Percentiles rank a stretch among this genome's conserved stretches.
These are phyloP conservation scores for Electrophaes corylata DNA, from an alignment of 2,888 invertebrate species.

Conservation along the genomic window DNA sequence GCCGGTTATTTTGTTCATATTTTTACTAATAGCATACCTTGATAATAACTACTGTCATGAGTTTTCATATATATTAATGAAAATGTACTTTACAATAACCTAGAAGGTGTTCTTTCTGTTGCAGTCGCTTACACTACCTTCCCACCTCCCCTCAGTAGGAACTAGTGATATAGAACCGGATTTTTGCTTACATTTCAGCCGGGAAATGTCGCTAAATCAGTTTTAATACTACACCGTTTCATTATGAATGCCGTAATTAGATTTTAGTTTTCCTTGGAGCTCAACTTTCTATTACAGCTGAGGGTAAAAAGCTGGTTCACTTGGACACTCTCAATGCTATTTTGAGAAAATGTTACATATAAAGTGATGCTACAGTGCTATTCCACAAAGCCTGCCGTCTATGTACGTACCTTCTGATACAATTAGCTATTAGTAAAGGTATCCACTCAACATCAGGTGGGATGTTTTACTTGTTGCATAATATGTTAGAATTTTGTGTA, in stretches of 20 bases:
- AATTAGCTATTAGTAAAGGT: too few species aligned
- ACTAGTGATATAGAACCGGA: slow-evolving; percentile 5
- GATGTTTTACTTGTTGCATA: too few species aligned
- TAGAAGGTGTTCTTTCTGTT: background rate
- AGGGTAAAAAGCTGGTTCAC: background rate
- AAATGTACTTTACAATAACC: background rate
- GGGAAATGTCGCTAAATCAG: slow-evolving; percentile 12
- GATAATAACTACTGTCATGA: too few species aligned
- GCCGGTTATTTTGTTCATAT: too few species aligned
- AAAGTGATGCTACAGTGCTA: too few species aligned
- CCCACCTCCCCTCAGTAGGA: background rate
- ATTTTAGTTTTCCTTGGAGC: background rate
- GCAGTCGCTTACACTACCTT: slow-evolving; percentile 2
- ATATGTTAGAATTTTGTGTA: too few species aligned
- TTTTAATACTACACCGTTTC: slow-evolving; percentile 17
- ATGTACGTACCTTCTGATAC: too few species aligned
- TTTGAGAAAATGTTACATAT: too few species aligned
- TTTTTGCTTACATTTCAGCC: slow-evolving; percentile 23
- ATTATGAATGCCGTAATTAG: slow-evolving; percentile 11
- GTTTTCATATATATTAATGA: too few species aligned
- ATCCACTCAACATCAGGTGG: too few species aligned
- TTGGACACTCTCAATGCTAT: background rate
- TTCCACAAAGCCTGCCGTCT: too few species aligned
- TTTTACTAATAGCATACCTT: too few species aligned
- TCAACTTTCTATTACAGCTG: background rate